phyloP scores from a whole-genome alignment of 2,888 invertebrate genomes.

The Argyra leucocephala region DNA sequence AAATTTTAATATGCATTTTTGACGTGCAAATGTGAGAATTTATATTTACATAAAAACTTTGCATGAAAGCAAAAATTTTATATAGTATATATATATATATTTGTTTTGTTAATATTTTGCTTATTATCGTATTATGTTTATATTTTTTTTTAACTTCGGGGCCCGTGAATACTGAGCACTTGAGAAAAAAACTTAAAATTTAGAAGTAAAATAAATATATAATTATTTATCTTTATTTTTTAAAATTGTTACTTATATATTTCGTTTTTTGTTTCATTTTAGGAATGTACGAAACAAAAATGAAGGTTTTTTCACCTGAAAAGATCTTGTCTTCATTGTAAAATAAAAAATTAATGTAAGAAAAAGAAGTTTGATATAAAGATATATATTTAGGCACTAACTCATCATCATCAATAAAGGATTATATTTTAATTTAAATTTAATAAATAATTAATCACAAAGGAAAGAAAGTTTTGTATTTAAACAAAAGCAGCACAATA shows the following conservation, averaged over 20 bases:
- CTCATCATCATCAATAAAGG: not conserved
- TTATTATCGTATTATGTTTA: too few relatives aligned
- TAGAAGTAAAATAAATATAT: too few relatives aligned
- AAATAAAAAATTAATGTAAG: not conserved
- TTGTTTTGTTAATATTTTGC: too few relatives aligned
- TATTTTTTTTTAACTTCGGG: too few relatives aligned
- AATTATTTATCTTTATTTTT: too few relatives aligned
- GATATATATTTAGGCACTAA: slow-evolving; percentile 4
- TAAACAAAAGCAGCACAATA: not conserved
- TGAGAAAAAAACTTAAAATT: too few relatives aligned
- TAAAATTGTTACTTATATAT: not conserved
- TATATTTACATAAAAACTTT: too few relatives aligned
- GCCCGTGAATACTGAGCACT: too few relatives aligned
- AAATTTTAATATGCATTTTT: too few relatives aligned
- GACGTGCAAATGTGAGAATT: too few relatives aligned
- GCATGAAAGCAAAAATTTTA: too few relatives aligned
- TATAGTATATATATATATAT: too few relatives aligned
- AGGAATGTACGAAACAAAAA: slow-evolving; percentile 10
- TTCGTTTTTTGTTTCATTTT: not conserved
- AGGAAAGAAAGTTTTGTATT: not conserved
- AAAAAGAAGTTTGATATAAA: not conserved
- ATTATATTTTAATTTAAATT: not conserved
- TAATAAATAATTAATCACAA: not conserved
- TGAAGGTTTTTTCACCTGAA: slow-evolving; percentile 8
- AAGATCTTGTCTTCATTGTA: slow-evolving; percentile 4